Percentiles rank a stretch among this genome's conserved stretches.
Conservation (phyloP, 2,797 vertebrate species). For the Leptoclinus maculatus region DNA sequence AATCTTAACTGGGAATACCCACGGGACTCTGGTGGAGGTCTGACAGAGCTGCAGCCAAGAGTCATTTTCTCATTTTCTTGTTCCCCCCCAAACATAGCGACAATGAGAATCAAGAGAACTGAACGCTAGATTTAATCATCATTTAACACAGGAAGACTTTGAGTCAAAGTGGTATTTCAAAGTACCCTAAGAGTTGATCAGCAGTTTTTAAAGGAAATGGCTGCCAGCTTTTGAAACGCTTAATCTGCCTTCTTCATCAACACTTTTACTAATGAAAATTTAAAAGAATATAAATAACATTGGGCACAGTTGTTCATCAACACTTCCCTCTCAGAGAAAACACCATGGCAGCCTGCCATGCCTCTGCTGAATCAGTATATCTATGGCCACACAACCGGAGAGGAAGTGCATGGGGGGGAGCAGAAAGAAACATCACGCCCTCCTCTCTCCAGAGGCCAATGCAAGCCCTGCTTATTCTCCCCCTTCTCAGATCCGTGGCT, state of each 20-base stretch:
- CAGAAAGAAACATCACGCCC: slow-evolving; percentile 47
- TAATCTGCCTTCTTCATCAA: slow-evolving; percentile 38
- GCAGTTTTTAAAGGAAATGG: slow-evolving; percentile 6
- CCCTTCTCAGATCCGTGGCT: slow-evolving; percentile 41
- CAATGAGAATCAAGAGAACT: slow-evolving; percentile 52
- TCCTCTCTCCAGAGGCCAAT: slow-evolving; percentile 42
- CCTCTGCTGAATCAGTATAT: slow-evolving; percentile 49
- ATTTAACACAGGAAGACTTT: slow-evolving; percentile 35
- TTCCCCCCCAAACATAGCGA: slow-evolving; percentile 26
- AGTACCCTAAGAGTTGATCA: slow-evolving; percentile 27
- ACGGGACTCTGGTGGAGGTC: slow-evolving; percentile 59
- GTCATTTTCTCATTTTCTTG: slow-evolving; percentile 55
- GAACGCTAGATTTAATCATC: slow-evolving; percentile 48
- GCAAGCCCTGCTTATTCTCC: slow-evolving; percentile 39
- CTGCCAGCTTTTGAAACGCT: slow-evolving; percentile 25
- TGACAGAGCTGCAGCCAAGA: slow-evolving; percentile 62
- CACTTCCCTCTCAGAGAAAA: slow-evolving; percentile 44
- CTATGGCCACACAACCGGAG: slow-evolving; percentile 35
- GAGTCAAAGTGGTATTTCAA: slow-evolving; percentile 30
- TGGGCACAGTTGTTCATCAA: slow-evolving; percentile 26
- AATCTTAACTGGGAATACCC: slow-evolving; percentile 70
- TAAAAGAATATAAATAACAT: not conserved
- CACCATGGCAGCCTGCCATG: slow-evolving; percentile 34
- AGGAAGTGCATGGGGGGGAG: slow-evolving; percentile 18
- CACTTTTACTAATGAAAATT: slow-evolving; percentile 4